A percentile compares a stretch with the other conserved stretches of the same genome.
Conservation (phyloP, 2,888 invertebrate species). For the Aspidiotus rigidus region DNA sequence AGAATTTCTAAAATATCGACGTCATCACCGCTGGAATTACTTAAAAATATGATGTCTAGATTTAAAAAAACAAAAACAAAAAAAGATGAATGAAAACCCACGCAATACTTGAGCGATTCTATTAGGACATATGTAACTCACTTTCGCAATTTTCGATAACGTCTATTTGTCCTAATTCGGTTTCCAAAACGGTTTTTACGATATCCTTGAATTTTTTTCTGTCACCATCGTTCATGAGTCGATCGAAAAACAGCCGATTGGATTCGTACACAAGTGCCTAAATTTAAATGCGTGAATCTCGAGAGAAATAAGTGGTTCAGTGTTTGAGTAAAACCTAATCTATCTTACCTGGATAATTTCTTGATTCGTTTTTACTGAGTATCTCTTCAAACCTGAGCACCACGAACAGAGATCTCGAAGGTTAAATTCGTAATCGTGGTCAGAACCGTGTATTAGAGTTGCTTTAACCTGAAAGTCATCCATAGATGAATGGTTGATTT, state of each 20-base stretch:
- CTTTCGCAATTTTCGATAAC: slow-evolving; percentile 4
- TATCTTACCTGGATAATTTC: slow-evolving; percentile 38
- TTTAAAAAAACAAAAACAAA: background rate
- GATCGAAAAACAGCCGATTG: slow-evolving; percentile 62
- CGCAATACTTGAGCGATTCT: background rate
- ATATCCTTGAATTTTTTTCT: slow-evolving; percentile 56
- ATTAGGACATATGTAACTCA: background rate
- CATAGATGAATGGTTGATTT: slow-evolving; percentile 44
- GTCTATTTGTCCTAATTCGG: slow-evolving; percentile 10
- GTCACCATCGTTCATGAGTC: slow-evolving; percentile 58
- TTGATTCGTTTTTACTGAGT: slow-evolving; percentile 43
- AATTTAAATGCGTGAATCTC: slow-evolving; percentile 31
- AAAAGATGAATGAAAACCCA: background rate
- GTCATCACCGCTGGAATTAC: background rate
- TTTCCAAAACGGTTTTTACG: slow-evolving; percentile 34
- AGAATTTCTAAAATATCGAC: background rate
- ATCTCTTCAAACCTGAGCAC: slow-evolving; percentile 58
- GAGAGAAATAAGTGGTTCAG: background rate
- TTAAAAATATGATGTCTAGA: background rate
- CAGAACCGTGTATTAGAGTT: slow-evolving; percentile 49
- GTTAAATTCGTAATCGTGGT: slow-evolving; percentile 63
- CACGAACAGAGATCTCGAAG: slow-evolving; percentile 65
- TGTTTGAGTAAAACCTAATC: background rate
- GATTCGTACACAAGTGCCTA: slow-evolving; percentile 69
- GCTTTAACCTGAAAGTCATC: slow-evolving; percentile 49